Evolutionary conservation across 2,888 invertebrate species (phyloP).

Genomic region (Ormyrus pomaceus): DNA sequence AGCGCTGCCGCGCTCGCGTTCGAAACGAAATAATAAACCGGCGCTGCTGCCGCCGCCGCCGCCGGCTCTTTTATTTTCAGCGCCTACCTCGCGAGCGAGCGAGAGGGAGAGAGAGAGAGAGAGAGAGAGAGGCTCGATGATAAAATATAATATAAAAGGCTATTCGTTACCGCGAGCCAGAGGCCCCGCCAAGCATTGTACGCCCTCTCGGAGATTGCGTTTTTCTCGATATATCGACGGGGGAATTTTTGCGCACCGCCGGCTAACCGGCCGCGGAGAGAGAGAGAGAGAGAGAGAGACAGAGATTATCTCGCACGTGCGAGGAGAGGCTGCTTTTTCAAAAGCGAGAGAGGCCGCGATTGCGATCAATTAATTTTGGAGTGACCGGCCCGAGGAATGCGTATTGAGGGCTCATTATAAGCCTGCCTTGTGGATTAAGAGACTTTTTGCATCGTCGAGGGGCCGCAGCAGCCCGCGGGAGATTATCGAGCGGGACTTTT

Average conservation of each 20-base stretch:
- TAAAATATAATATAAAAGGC: slow-evolving; percentile 69
- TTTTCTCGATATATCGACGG: slow-evolving; percentile 27
- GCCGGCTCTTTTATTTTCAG: slow-evolving; percentile 29
- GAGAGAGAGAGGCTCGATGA: slow-evolving; percentile 54
- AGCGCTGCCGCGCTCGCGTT: slow-evolving; percentile 54
- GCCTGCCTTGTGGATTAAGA: no score
- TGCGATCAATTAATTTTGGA: slow-evolving; percentile 54
- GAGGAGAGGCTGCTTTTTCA: neutral
- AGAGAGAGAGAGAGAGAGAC: slow-evolving; percentile 36
- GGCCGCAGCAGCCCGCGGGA: no score
- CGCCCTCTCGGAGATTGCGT: slow-evolving; percentile 31
- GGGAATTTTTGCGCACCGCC: neutral
- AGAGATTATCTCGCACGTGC: slow-evolving; percentile 49
- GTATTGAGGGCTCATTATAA: no score
- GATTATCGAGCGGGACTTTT: no score
- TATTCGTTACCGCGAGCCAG: slow-evolving; percentile 62
- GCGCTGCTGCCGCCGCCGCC: slow-evolving; percentile 17
- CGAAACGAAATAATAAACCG: slow-evolving; percentile 70
- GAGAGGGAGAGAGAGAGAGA: no score
- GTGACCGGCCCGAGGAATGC: neutral
- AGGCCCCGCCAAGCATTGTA: slow-evolving; percentile 41
- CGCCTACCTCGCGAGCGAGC: neutral
- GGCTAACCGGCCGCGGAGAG: neutral
- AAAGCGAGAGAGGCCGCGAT: slow-evolving; percentile 1
- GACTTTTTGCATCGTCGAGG: no score